A percentile compares a stretch with the other conserved stretches of the same genome.
phyloP scores from a whole-genome alignment of 2,888 invertebrate species.

The Bombylius major region DNA sequence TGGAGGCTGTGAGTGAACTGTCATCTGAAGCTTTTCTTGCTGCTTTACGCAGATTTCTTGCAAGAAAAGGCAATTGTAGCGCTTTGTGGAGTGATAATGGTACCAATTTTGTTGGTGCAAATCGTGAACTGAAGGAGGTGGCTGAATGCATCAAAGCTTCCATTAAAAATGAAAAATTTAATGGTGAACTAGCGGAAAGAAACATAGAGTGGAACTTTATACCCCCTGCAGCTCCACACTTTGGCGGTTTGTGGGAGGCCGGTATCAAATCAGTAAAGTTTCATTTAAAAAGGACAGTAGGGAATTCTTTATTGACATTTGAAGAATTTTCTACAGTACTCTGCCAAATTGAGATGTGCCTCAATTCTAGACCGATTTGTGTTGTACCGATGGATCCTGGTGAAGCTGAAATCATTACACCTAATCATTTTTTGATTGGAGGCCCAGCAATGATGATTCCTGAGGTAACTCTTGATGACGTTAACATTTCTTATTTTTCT shows the following conservation, averaged over 20 bases:
- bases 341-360: no score
- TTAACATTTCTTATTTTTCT: no score
- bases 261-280: no score
- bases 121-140: no score
- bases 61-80: not conserved
- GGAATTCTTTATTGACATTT: slow-evolving; percentile 15
- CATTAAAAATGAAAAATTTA: not conserved
- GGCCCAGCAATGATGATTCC: no score
- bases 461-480: no score
- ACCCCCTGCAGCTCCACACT: slow-evolving; percentile 21
- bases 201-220: slow-evolving; percentile 16
- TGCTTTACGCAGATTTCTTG: not conserved
- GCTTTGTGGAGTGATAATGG: not conserved
- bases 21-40: not conserved
- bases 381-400: no score
- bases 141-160: not conserved
- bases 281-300: slow-evolving; percentile 19
- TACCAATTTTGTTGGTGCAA: not conserved
- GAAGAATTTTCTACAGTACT: slow-evolving; percentile 21
- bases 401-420: not conserved
- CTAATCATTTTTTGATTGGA: no score
- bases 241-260: slow-evolving; percentile 16
- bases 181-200: not conserved
- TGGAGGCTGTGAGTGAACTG: not conserved
- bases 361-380: slow-evolving; percentile 7